Base-by-base conservation (phyloP, 1,140 invertebrate genomes). In the Zaprionus africanus region DNA sequence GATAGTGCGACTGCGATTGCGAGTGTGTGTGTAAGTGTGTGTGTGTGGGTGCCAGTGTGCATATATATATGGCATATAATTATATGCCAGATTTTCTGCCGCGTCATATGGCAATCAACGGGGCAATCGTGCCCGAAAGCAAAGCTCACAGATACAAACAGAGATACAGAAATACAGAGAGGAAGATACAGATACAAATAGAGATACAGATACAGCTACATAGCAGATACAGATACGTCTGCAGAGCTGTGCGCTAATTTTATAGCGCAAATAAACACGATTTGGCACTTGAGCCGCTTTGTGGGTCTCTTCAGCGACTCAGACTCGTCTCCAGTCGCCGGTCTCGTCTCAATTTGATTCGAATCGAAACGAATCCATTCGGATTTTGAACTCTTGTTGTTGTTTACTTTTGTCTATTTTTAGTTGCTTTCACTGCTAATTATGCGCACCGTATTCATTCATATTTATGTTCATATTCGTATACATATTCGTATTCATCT, bases 221-320 rank as follows among this genome's bases (percentile, higher is more conserved):
- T 22, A 26, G 19, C n/a, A 53, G 60, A 24, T 38, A 64, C n/a
- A 64, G 54, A 53, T 53, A 53, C 34, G 73, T 54, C 57, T 53
- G 60, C 46, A 65, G 59, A 56, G 64, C 59, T 62, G 59, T 84
- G 85, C 85, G 84, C 81, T 85, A 88, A 88, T 88, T 88, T 88
- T 90, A 77, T 88, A 76, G 80, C 81, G 79, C 79, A 88, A 90
- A 90, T 79, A 88, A 90, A 88, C 85, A 88, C 85, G 85, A 88
- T 82, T 88, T 88, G 76, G 66, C 85, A 90, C 85, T 88, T 90
- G 85, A 88, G 81, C 71, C 80, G 54, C 65, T 70, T 74, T 62
- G 68, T 69, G 63, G 24, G 66, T 72, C 43, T 79, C 80, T 78
- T 82, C 79, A 81, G 79, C 57, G 79, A 58, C 79, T 81, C 53